Percentiles rank a stretch among this genome's conserved stretches.
Conservation (phyloP, 2,113 vertebrate species). For the Thunnus maccoyii region DNA sequence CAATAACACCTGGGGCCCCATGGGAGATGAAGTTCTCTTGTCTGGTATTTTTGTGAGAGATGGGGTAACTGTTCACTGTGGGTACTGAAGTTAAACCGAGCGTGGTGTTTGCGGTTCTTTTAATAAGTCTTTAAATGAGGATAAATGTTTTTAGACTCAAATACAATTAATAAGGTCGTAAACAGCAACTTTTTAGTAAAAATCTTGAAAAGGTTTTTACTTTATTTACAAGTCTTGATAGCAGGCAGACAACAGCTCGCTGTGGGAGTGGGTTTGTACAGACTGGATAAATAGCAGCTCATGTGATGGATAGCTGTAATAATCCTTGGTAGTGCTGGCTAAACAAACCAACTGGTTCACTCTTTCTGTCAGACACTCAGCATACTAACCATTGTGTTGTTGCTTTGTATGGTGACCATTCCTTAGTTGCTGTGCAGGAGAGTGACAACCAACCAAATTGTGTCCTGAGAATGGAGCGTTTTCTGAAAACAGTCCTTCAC, state of each 20-base stretch:
- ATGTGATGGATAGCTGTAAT: constrained; percentile 15
- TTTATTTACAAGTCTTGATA: neutral
- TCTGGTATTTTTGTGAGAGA: neutral
- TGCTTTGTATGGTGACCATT: neutral
- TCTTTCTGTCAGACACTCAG: neutral
- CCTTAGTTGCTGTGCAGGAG: neutral
- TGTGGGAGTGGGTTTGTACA: neutral
- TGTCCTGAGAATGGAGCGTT: neutral
- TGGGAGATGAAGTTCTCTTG: constrained; percentile 25
- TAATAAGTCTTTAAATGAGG: neutral
- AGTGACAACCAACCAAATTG: no score
- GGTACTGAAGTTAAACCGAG: neutral
- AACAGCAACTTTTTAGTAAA: neutral
- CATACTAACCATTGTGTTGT: constrained; percentile 4
- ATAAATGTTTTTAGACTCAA: no score
- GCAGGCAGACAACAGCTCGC: neutral
- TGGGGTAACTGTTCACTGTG: neutral
- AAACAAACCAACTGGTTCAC: neutral
- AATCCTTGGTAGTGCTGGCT: neutral
- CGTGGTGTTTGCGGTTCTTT: neutral
- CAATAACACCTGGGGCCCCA: constrained; percentile 66
- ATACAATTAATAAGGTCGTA: neutral
- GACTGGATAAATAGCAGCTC: neutral
- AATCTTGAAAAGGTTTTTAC: neutral
- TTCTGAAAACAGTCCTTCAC: no score